A percentile compares a stretch with the other conserved stretches of the same genome.
Evolutionary conservation across 2,113 vertebrate species (phyloP).

Genomic region (Plecturocebus donacophilus): DNA sequence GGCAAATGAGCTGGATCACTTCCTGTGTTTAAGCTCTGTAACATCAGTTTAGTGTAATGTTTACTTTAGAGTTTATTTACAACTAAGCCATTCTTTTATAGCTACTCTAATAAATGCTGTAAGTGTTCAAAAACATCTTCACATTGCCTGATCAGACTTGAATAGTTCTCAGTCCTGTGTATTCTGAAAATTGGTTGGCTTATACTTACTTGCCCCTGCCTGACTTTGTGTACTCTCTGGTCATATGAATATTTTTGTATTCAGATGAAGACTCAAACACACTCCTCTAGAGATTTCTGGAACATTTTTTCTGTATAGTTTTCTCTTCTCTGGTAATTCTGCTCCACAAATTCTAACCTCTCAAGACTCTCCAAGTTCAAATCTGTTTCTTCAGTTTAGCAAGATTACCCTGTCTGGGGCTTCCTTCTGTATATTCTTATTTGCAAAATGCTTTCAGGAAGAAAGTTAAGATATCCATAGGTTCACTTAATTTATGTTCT

Average conservation of each 20-base stretch:
- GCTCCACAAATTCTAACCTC: background rate
- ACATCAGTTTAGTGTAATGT: background rate
- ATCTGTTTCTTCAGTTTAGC: background rate
- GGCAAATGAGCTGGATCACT: background rate
- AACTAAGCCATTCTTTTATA: background rate
- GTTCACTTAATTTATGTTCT: background rate
- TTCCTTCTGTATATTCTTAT: background rate
- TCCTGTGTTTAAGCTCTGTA: background rate
- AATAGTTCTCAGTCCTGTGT: background rate
- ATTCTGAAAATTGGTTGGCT: background rate
- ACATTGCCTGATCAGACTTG: background rate
- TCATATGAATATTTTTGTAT: background rate
- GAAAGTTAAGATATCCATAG: background rate
- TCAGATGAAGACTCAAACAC: background rate
- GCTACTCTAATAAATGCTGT: background rate
- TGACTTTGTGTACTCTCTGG: background rate
- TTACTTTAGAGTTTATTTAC: background rate
- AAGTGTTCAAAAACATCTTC: background rate
- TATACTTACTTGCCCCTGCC: background rate
- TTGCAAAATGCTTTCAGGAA: background rate
- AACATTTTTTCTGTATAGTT: background rate
- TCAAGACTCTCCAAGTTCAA: background rate
- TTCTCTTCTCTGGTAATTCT: slow-evolving; percentile 22
- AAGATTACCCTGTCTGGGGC: background rate
- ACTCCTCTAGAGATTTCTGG: background rate